A percentile compares a stretch with the other conserved stretches of the same genome.
These are phyloP conservation scores for Pardosa pseudoannulata DNA, from an alignment of 2,888 invertebrate species.

Conservation along the genomic window DNA sequence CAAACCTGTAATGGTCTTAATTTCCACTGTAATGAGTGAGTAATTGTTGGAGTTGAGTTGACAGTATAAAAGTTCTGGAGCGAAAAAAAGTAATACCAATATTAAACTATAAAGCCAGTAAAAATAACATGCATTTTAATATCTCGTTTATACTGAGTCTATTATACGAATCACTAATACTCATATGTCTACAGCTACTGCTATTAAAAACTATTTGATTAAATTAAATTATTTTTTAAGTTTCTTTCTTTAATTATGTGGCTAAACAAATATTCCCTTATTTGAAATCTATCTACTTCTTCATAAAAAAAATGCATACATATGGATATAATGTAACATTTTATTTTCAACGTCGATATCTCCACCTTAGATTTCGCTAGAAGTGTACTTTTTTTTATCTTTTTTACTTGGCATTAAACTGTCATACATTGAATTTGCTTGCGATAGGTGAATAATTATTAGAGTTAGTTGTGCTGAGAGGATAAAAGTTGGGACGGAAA, in stretches of 20 bases:
- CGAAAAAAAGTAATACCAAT: neutral
- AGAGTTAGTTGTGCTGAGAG: neutral
- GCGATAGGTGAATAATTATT: slow-evolving; percentile 13
- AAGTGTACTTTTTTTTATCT: neutral
- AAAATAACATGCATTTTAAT: neutral
- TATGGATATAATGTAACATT: no score
- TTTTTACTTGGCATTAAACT: neutral
- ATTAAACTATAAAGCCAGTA: neutral
- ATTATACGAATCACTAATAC: no score
- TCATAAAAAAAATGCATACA: no score
- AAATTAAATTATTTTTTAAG: no score
- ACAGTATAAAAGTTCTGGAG: neutral
- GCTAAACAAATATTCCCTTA: no score
- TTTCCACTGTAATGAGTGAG: neutral
- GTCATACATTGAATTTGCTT: neutral
- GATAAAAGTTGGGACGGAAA: neutral
- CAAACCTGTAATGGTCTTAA: slow-evolving; percentile 6
- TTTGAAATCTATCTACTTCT: no score
- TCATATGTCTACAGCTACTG: no score
- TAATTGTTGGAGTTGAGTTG: neutral
- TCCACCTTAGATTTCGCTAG: no score
- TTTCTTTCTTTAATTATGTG: no score
- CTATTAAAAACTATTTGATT: no score
- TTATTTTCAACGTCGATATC: no score
- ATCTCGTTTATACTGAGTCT: no score